Evolutionary conservation across 2,888 invertebrate genomes (phyloP), one percentile per base, ranked within the genome.

Genomic region (Crossocerus cetratus): DNA sequence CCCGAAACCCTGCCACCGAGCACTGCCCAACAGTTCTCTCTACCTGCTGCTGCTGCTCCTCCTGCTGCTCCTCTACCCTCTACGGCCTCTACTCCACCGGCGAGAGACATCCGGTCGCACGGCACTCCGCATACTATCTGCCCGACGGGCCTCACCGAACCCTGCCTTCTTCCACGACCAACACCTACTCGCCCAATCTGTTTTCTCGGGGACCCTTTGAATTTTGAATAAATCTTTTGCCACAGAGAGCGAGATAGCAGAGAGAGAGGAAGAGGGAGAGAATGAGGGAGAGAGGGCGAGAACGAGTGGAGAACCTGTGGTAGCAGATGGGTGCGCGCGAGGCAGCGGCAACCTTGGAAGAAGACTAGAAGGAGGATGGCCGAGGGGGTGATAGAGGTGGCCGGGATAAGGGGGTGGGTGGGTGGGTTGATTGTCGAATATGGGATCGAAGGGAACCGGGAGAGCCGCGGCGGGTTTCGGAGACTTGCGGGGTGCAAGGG

Each of bases 371-470:
- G 76, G 76, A 70, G 70, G 74, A 75, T 49, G 49, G 32, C 49
- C 49, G 49, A 16, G 49, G 49, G 49, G 49, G n/a, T 13, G 49
- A 49, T 2, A 14, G 77, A 79, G 81, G n/a, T n/a, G 70, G 32
- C 32, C 74, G 69, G 76, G 49, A 56, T 74, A 74, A 72, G 67
- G 64, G 66, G 65, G 55, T 75, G 80, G 77, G 67, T 79, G 84
- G 80, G 83, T 83, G 73, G 82, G 83, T 84, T 82, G 87, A 85
- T 86, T 84, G 86, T 86, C 80, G 86, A 86, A 84, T 83, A 81
- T 84, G 81, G 79, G 84, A 86, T 87, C 87, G 87, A 86, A 86
- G 83, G 82, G 83, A 83, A 85, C 83, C 81, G 74, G 67, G 77
- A 76, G 84, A 83, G 80, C 79, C 83, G 76, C 67, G 32, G 57